Conservation (phyloP, 2,888 invertebrate species). For the Aelia acuminata region DNA sequence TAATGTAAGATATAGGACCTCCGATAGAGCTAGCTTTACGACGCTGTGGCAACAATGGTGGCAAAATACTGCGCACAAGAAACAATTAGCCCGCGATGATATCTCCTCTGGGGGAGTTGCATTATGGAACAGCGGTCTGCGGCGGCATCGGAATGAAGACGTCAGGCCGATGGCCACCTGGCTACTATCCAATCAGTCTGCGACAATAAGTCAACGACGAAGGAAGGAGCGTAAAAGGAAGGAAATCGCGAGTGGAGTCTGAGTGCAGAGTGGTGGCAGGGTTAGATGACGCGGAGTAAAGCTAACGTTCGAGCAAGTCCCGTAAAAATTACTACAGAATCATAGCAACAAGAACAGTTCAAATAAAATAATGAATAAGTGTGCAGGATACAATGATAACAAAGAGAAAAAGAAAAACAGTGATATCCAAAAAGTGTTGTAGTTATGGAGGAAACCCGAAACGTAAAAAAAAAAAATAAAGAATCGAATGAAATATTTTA, state of each 20-base stretch:
- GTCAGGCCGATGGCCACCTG: conserved; percentile 13
- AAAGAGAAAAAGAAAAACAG: too few relatives aligned
- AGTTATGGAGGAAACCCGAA: too few relatives aligned
- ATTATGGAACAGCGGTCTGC: conserved; percentile 32
- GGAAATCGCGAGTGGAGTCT: neutral
- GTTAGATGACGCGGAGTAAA: neutral
- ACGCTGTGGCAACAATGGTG: neutral
- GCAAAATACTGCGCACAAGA: conserved; percentile 38
- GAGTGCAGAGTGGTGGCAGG: neutral
- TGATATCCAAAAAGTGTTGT: too few relatives aligned
- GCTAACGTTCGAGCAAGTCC: neutral
- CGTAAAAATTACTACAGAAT: too few relatives aligned
- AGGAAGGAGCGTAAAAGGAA: neutral
- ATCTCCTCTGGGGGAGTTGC: conserved; percentile 3
- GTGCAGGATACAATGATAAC: too few relatives aligned
- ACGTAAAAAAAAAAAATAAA: too few relatives aligned
- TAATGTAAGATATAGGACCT: conserved; percentile 25
- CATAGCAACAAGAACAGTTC: too few relatives aligned
- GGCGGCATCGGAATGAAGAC: conserved; percentile 39
- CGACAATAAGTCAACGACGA: neutral
- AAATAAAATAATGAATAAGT: too few relatives aligned
- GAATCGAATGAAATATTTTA: too few relatives aligned
- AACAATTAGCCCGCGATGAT: conserved; percentile 47
- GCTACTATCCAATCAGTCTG: conserved; percentile 31
- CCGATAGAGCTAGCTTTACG: conserved; percentile 22